These are phyloP conservation scores for Lordiphosa mommai DNA, from an alignment of 1,140 invertebrate genomes.

Conservation along the genomic window DNA sequence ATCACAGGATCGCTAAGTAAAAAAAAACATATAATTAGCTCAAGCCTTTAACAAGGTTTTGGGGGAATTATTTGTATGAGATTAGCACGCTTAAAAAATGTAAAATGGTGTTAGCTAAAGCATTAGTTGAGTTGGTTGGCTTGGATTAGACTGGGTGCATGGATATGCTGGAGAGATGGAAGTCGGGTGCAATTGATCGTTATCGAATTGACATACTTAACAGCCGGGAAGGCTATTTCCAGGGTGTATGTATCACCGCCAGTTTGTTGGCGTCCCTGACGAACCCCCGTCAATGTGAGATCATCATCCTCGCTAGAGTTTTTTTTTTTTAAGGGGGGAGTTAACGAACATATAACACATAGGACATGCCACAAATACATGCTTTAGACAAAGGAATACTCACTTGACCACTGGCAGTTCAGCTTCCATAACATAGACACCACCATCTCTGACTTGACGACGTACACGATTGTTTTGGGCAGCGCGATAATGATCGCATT, in stretches of 20 bases:
- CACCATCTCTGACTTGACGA: conserved; percentile 85
- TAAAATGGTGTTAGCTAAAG: conserved; percentile 14
- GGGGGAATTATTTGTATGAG: conserved; percentile 2
- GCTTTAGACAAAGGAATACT: conserved; percentile 73
- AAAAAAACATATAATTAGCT: conserved; percentile 32
- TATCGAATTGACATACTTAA: conserved; percentile 87
- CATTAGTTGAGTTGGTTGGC: conserved; percentile 7
- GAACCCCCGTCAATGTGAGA: conserved; percentile 62
- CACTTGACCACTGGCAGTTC: conserved; percentile 91
- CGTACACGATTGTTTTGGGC: conserved; percentile 83
- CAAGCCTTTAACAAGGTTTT: conserved; percentile 11
- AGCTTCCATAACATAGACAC: conserved; percentile 89
- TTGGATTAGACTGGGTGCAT: conserved; percentile 46
- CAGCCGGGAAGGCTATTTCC: conserved; percentile 93
- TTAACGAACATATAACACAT: conserved; percentile 48
- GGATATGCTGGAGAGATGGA: conserved; percentile 26
- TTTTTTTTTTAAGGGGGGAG: conserved; percentile 13
- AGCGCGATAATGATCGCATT: conserved; percentile 87
- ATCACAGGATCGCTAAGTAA: conserved; percentile 90
- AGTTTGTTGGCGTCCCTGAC: conserved; percentile 84
- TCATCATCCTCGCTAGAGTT: conserved; percentile 75
- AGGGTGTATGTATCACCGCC: conserved; percentile 90
- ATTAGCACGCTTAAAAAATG: conserved; percentile 15
- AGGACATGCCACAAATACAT: conserved; percentile 27
- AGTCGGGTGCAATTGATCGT: conserved; percentile 42